phyloP scores from a whole-genome alignment of 1,140 invertebrate species.

The Sinonovacula constricta region DNA sequence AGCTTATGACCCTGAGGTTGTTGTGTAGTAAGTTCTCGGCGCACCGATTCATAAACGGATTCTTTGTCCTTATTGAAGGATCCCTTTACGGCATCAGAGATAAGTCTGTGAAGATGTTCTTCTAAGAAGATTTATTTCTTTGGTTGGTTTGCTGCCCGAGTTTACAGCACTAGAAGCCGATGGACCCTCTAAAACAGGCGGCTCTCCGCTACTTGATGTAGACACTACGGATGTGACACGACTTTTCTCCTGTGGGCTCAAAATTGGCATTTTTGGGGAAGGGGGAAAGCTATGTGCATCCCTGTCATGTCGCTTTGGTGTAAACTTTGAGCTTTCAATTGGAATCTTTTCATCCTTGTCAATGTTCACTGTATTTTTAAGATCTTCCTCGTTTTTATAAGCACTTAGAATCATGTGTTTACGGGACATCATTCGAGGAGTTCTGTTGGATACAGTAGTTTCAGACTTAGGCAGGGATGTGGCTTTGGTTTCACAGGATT shows the following conservation, averaged over 20 bases:
- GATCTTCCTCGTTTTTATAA: slow-evolving; percentile 51
- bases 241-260: slow-evolving; percentile 56
- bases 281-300: slow-evolving; percentile 17
- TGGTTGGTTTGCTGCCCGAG: slow-evolving; percentile 9
- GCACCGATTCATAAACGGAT: slow-evolving; percentile 27
- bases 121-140: slow-evolving; percentile 38
- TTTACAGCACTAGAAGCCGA: neutral
- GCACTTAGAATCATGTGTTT: slow-evolving; percentile 59
- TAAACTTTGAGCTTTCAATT: slow-evolving; percentile 36
- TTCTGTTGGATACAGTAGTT: slow-evolving; percentile 10
- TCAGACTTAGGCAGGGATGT: neutral
- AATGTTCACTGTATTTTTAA: slow-evolving; percentile 48
- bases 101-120: slow-evolving; percentile 45
- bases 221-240: slow-evolving; percentile 29
- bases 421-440: slow-evolving; percentile 37
- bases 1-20: slow-evolving; percentile 39
- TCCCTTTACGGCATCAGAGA: slow-evolving; percentile 45
- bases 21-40: slow-evolving; percentile 25
- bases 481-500: neutral
- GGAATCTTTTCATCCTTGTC: slow-evolving; percentile 42
- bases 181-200: slow-evolving; percentile 45
- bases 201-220: slow-evolving; percentile 41
- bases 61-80: slow-evolving; percentile 25
- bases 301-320: slow-evolving; percentile 13
- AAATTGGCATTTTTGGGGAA: slow-evolving; percentile 58